A percentile compares a stretch with the other conserved stretches of the same genome.
phyloP scores from a whole-genome alignment of 2,797 vertebrate species.

The Hippocampus kuda region DNA sequence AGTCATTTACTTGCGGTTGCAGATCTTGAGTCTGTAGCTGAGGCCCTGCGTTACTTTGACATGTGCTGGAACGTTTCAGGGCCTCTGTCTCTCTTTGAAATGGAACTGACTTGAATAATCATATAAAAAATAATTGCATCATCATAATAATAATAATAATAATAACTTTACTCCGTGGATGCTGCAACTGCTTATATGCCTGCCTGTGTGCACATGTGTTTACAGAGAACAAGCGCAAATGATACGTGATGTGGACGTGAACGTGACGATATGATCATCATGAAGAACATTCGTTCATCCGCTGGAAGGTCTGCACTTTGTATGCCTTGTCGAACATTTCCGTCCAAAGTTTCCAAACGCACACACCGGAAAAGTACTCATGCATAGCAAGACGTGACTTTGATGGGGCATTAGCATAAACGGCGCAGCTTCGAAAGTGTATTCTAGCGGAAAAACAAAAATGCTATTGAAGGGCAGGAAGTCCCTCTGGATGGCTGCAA shows the following conservation, averaged over 20 bases:
- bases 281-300: not conserved
- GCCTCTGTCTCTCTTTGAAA: not conserved
- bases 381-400: constrained; percentile 26
- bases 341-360: constrained; percentile 26
- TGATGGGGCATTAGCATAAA: constrained; percentile 41
- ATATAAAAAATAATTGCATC: too few species aligned
- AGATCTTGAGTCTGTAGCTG: constrained; percentile 15
- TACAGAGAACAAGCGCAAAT: not conserved
- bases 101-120: not conserved
- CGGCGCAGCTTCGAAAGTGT: constrained; percentile 9
- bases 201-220: not conserved
- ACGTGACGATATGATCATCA: not conserved
- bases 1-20: constrained; percentile 18
- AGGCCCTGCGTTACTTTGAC: constrained; percentile 9
- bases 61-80: not conserved
- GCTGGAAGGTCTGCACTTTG: not conserved
- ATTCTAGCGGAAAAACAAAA: not conserved
- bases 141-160: too few species aligned
- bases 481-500: constrained; percentile 33
- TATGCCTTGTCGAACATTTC: constrained; percentile 17
- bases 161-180: too few species aligned
- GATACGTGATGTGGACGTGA: not conserved
- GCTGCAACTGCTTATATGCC: too few species aligned
- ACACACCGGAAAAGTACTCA: constrained; percentile 16
- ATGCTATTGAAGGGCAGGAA: constrained; percentile 14